Percentiles rank a stretch among this genome's conserved stretches.
Conservation (phyloP, 2,113 vertebrate species). For the Catharus fuscescens region DNA sequence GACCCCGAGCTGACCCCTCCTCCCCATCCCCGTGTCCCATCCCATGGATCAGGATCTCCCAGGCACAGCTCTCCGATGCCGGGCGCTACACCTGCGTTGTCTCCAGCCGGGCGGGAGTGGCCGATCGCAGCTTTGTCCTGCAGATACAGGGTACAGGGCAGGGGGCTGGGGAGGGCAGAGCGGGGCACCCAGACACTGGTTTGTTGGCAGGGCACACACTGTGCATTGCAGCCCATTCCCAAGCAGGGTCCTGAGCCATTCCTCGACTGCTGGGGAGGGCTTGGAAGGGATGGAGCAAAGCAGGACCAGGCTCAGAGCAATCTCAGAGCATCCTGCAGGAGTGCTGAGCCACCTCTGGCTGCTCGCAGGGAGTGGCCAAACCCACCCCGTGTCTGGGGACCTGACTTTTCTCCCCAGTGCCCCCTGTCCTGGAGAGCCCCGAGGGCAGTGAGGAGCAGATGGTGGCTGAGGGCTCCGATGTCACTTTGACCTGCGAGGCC, state of each 20-base stretch:
- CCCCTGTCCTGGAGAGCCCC: constrained; percentile 77
- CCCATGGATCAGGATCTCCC: constrained; percentile 79
- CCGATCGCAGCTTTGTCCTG: constrained; percentile 83
- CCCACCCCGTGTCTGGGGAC: neutral
- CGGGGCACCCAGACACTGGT: fast-evolving
- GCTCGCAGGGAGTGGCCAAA: neutral
- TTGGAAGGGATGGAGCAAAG: neutral
- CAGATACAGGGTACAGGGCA: constrained; percentile 81
- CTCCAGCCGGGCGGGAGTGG: constrained; percentile 83
- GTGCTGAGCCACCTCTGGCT: neutral
- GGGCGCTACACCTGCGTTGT: constrained; percentile 88
- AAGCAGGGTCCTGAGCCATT: neutral
- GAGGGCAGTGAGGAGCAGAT: constrained; percentile 80
- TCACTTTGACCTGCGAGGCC: constrained; percentile 86
- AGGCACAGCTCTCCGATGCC: constrained; percentile 80
- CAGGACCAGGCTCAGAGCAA: neutral
- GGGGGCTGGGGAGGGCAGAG: too few relatives aligned
- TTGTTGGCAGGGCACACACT: fast-evolving
- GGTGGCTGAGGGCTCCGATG: constrained; percentile 79
- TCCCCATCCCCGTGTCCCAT: neutral
- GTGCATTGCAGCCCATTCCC: neutral
- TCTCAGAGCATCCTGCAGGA: neutral
- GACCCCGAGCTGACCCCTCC: neutral
- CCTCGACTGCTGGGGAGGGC: neutral
- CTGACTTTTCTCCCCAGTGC: constrained; percentile 63